Base-by-base conservation (phyloP, 2,113 vertebrate species). In the Sinocyclocheilus anshuiensis region DNA sequence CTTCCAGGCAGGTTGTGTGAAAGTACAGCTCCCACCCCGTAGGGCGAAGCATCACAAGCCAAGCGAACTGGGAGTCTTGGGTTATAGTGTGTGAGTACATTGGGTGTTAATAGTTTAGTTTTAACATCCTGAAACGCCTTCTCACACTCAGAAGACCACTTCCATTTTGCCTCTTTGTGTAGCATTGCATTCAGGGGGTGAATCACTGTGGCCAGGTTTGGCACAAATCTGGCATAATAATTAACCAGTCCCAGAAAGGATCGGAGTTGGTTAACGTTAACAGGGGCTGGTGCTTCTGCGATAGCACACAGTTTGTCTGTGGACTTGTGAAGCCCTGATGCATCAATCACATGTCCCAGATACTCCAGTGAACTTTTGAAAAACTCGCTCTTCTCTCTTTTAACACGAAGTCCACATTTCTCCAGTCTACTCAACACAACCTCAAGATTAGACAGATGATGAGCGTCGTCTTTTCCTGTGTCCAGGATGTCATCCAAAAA, bases 211-310 rank as follows among this genome's bases (percentile, higher is more conserved):
- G 83, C 7, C 18, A 39, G 4, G 4, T 39, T 39, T 39, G 36
- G 36, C 36, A 87, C 69, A 36, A 87, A 89, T 26, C 57, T 24
- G 13, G 24, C 26, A 13, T 85, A 89, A n/a, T 84, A 89, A 20
- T 89, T 89, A 1, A 85, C 8, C 1, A 89, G 33, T 4, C 81
- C 85, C 4, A 84, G 12, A 42, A 87, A 89, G 2, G 81, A 89
- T 42, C 10, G 26, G 3, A 87, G 18, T 4, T 89, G 67, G 20
- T 59, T 67, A 3, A 26, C 29, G 5, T 74, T 71, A 3, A 50
- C 39, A 1, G 81, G 84, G 4, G 61, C 85, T 20, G 74, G 89
- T 13, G 89, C 85, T 1, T 90, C 87, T 6, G 29, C 72, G 0
- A 29, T n/a, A n/a, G n/a, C n/a, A n/a, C n/a, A n/a, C n/a, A n/a